Evolutionary conservation across 1,140 invertebrate genomes (phyloP).

Genomic region (Phocides pigmalion): DNA sequence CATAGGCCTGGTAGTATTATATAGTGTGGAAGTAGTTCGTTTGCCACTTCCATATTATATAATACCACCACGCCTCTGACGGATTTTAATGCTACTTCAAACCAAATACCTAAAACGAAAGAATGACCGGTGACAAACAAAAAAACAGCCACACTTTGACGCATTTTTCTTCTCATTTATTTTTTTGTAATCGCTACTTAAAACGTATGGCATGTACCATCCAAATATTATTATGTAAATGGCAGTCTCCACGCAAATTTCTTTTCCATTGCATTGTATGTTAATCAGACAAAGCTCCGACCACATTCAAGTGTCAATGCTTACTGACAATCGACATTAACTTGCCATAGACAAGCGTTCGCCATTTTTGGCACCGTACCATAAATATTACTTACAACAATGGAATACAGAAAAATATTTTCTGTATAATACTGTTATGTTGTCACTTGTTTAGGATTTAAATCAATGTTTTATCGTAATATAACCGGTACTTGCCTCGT

Average conservation of each 20-base stretch:
- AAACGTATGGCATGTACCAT: not conserved
- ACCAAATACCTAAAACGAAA: too few relatives aligned
- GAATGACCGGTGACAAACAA: too few relatives aligned
- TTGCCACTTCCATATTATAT: too few relatives aligned
- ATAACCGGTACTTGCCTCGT: too few relatives aligned
- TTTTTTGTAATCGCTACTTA: too few relatives aligned
- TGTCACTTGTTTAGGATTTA: not conserved
- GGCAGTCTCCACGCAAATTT: not conserved
- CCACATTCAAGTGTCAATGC: slow-evolving; percentile 13
- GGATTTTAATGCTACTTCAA: too few relatives aligned
- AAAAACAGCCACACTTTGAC: too few relatives aligned
- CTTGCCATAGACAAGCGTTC: slow-evolving; percentile 2
- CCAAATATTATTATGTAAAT: not conserved
- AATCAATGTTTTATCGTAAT: not conserved
- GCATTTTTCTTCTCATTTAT: too few relatives aligned
- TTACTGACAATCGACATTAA: slow-evolving; percentile 16
- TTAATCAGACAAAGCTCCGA: slow-evolving; percentile 6
- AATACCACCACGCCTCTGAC: too few relatives aligned
- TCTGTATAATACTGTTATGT: not conserved
- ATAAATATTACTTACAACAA: not conserved
- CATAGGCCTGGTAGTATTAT: too few relatives aligned
- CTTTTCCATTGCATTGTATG: slow-evolving; percentile 7
- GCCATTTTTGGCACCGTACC: slow-evolving; percentile 3
- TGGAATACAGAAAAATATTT: not conserved
- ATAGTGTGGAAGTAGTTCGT: too few relatives aligned